A percentile compares a stretch with the other conserved stretches of the same genome.
Conservation (phyloP, 2,888 invertebrate genomes). For the Altica lythri region DNA sequence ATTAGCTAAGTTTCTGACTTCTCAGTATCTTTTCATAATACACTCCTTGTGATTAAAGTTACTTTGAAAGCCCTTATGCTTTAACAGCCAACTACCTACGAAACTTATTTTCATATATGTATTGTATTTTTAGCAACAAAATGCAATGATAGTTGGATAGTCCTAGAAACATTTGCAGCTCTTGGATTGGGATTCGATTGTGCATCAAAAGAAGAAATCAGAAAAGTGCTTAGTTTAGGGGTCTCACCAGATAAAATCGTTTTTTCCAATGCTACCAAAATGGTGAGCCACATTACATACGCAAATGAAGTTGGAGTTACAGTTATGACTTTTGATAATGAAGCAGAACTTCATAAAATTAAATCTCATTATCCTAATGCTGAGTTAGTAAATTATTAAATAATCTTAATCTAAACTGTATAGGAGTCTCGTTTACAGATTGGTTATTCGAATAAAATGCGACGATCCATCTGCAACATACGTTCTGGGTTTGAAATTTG, state of each 20-base stretch:
- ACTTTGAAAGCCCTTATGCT: too few species aligned
- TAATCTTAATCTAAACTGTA: too few species aligned
- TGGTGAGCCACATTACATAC: conserved; percentile 60
- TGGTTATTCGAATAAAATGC: conserved; percentile 30
- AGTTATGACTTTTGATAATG: conserved; percentile 64
- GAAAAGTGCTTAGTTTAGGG: conserved; percentile 59
- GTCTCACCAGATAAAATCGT: conserved; percentile 61
- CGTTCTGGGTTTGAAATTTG: conserved; percentile 30
- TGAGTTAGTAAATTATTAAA: conserved; percentile 47
- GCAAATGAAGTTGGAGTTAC: conserved; percentile 59
- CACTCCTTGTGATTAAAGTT: too few species aligned
- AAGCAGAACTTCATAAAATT: conserved; percentile 63
- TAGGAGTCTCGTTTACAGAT: too few species aligned
- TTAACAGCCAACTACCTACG: too few species aligned
- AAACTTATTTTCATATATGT: too few species aligned
- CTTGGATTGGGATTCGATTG: conserved; percentile 68
- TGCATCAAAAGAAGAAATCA: conserved; percentile 64
- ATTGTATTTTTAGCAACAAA: conserved; percentile 65
- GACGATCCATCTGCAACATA: conserved; percentile 27
- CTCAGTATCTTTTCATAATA: too few species aligned
- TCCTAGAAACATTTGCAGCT: conserved; percentile 57
- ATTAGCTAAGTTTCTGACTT: too few species aligned
- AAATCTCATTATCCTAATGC: conserved; percentile 60
- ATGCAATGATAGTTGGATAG: conserved; percentile 63
- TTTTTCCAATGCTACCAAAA: conserved; percentile 66